These are phyloP conservation scores for Melanostigma gelatinosum DNA, from an alignment of 2,113 vertebrate genomes.

Conservation along the genomic window DNA sequence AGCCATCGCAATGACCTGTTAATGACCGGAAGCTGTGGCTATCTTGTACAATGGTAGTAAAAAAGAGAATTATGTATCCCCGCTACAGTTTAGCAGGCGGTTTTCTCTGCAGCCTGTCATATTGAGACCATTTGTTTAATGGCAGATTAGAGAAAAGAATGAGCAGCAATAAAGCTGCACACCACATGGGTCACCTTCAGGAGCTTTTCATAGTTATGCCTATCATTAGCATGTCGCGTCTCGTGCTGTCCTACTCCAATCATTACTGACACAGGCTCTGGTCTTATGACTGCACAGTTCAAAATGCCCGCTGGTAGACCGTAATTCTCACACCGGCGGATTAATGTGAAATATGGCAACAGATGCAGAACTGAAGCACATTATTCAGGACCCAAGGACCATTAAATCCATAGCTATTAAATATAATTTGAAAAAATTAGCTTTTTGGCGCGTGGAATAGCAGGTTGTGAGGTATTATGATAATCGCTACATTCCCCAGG, in stretches of 20 bases:
- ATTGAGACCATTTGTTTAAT: slow-evolving; percentile 68
- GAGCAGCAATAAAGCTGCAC: slow-evolving; percentile 61
- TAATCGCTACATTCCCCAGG: slow-evolving; percentile 71
- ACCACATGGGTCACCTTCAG: slow-evolving; percentile 77
- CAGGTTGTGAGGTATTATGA: slow-evolving; percentile 74
- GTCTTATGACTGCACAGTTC: slow-evolving; percentile 58
- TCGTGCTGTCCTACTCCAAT: slow-evolving; percentile 59
- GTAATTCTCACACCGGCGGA: slow-evolving; percentile 65
- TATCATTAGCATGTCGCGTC: slow-evolving; percentile 61
- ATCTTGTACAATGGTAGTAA: slow-evolving; percentile 21
- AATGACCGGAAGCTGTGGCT: slow-evolving; percentile 31
- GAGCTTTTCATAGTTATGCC: slow-evolving; percentile 66
- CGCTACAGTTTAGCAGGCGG: neutral
- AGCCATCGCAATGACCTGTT: slow-evolving; percentile 15
- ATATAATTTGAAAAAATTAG: slow-evolving; percentile 74
- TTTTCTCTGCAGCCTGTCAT: slow-evolving; percentile 50
- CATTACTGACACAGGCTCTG: slow-evolving; percentile 56
- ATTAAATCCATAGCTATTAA: slow-evolving; percentile 71
- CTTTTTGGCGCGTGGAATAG: slow-evolving; percentile 65
- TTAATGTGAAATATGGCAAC: slow-evolving; percentile 77
- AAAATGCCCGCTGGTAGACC: slow-evolving; percentile 58
- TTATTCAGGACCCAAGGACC: slow-evolving; percentile 69
- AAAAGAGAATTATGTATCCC: slow-evolving; percentile 42
- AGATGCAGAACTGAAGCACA: slow-evolving; percentile 73
- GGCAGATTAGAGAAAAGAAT: slow-evolving; percentile 62